These are phyloP conservation scores for Monoplex corrugatus DNA, from an alignment of 2,888 invertebrate species.

Conservation along the genomic window DNA sequence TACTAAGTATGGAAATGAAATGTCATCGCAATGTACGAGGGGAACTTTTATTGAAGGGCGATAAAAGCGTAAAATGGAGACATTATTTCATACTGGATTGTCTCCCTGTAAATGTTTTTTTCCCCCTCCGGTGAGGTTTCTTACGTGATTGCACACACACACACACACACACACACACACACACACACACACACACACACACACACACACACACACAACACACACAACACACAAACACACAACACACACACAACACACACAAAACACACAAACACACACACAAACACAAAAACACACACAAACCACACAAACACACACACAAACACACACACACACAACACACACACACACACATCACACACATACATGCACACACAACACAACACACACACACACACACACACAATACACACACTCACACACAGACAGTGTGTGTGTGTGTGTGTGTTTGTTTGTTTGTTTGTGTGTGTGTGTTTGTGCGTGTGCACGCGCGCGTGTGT, in stretches of 20 bases:
- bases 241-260: neutral
- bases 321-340: too few relatives aligned
- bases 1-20: too few relatives aligned
- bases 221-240: neutral
- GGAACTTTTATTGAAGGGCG: too few relatives aligned
- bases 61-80: too few relatives aligned
- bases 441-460: constrained; percentile 6
- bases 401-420: neutral
- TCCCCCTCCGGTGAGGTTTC: too few relatives aligned
- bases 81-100: too few relatives aligned
- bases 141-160: neutral
- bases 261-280: neutral
- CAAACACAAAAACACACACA: neutral
- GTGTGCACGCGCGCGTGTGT: neutral
- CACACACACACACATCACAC: too few relatives aligned
- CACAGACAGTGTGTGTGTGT: constrained; percentile 26
- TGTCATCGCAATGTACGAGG: too few relatives aligned
- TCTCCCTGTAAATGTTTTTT: too few relatives aligned
- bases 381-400: neutral
- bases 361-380: too few relatives aligned
- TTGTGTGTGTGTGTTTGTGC: neutral
- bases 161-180: neutral
- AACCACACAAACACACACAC: neutral
- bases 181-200: neutral
- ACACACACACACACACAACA: neutral